Base-by-base conservation (phyloP, 2,888 invertebrate species). In the Trachelus troglodyta region DNA sequence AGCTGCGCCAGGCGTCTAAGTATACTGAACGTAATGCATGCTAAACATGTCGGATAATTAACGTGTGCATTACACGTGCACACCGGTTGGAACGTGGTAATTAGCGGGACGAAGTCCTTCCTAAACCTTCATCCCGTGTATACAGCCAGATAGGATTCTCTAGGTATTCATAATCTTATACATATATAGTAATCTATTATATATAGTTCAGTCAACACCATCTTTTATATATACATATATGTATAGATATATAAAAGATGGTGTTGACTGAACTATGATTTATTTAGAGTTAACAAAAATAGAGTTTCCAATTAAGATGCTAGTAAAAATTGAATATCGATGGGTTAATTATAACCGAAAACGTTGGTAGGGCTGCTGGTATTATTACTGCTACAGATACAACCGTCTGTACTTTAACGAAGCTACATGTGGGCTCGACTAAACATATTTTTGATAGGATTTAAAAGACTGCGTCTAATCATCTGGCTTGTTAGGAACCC, bases 11-110 rank as follows among this genome's bases (percentile, higher is more conserved):
- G 84, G 82, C 81, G 80, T 79, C 75, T 79, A 74, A 74, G 74
- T 80, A 79, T 79, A 75, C 78, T 79, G 79, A 79, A 85, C 83
- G 86, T 88, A 86, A 89, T 89, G 88, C 89, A 89, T 89, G 89
- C 86, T 87, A 89, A 89, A 87, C 85, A 88, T 86, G 85, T 84
- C 84, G 83, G 84, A 85, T 88, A 88, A 89, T 89, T 88, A 89
- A 87, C 86, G 85, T 85, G 83, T 81, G 85, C 84, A 83, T 86
- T 88, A 86, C 84, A 84, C 83, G 83, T 85, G 83, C 83, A 83
- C 85, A 56, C 23, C 23, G 56, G 56, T 56, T 56, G 23, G 56
- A 56, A 56, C 56, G 56, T 56, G 56, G 23, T 56, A 56, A 56
- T 56, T 56, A 56, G 56, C 23, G 56, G 9, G 56, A 23, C 56